Percentiles rank a stretch among this genome's conserved stretches.
Evolutionary conservation across 64 coral and sea anemone genomes (phyloP).

Genomic region (Stichodactyla mertensii): DNA sequence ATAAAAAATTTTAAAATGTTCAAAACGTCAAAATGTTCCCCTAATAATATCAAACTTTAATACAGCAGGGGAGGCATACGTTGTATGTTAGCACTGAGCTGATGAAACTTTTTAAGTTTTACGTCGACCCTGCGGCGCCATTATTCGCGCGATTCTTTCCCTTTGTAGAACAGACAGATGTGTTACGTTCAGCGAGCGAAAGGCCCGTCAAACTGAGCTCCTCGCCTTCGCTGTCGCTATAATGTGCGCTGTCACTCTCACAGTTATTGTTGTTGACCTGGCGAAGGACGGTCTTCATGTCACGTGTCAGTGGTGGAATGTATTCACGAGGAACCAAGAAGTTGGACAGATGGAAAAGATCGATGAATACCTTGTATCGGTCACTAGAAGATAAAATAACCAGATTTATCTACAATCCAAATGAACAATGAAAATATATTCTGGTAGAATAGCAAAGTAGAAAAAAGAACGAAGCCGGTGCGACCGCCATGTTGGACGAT

Average conservation of each 20-base stretch:
- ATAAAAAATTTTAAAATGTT: no score
- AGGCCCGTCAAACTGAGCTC: slow-evolving; percentile 9
- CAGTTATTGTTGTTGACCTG: slow-evolving; percentile 26
- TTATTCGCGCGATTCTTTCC: neutral
- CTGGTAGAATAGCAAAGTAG: slow-evolving; percentile 15
- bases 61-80: no score
- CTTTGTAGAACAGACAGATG: neutral
- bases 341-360: slow-evolving; percentile 85
- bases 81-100: no score
- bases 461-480: no score
- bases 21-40: no score
- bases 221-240: slow-evolving; percentile 61
- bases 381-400: slow-evolving; percentile 57
- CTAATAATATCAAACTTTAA: no score
- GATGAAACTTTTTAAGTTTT: neutral
- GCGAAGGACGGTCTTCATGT: slow-evolving; percentile 77
- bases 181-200: neutral
- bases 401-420: neutral
- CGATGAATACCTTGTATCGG: slow-evolving; percentile 92
- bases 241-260: slow-evolving; percentile 82
- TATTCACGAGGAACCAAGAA: slow-evolving; percentile 82
- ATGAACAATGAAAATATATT: slow-evolving; percentile 39
- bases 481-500: no score
- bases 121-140: neutral
- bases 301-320: slow-evolving; percentile 66